Evolutionary conservation across 2,888 invertebrate species (phyloP).

Genomic region (Galeopsomyia nigrocyanea): DNA sequence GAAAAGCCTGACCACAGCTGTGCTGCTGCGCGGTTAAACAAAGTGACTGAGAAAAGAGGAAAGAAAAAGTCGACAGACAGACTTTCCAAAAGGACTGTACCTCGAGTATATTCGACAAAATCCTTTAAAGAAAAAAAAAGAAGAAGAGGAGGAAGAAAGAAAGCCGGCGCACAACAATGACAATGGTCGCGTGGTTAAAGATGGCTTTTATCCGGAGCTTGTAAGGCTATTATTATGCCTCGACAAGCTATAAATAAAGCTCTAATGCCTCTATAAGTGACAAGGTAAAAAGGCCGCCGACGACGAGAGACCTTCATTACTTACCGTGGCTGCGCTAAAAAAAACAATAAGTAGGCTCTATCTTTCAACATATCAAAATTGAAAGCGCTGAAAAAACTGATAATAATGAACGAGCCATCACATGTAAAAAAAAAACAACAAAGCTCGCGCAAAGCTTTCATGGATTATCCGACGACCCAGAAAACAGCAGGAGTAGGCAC

Average conservation of each 20-base stretch:
- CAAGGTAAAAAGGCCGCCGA: constrained; percentile 37
- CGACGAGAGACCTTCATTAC: constrained; percentile 36
- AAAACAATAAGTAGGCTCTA: constrained; percentile 23
- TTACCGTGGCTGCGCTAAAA: constrained; percentile 25
- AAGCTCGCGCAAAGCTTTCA: background rate
- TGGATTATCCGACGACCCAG: constrained; percentile 30
- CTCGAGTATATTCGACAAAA: too few relatives aligned
- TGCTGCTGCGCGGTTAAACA: background rate
- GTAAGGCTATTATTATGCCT: constrained; percentile 27
- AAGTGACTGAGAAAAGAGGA: background rate
- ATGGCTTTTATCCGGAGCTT: constrained; percentile 1
- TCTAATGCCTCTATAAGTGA: constrained; percentile 25
- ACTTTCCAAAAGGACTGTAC: too few relatives aligned
- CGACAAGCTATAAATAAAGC: constrained; percentile 35
- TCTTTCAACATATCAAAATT: constrained; percentile 19
- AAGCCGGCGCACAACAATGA: background rate
- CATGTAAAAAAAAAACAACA: background rate
- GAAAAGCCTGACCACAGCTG: constrained; percentile 26
- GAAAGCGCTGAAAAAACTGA: constrained; percentile 12
- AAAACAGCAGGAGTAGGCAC: constrained; percentile 19
- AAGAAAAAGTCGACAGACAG: background rate
- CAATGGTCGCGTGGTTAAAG: background rate
- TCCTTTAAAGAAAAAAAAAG: too few relatives aligned
- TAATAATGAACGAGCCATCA: background rate
- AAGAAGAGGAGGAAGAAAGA: background rate